Evolutionary conservation across 2,888 invertebrate genomes (phyloP), one percentile per base, ranked within the genome.

Genomic region (Xanthorhoe spadicearia): DNA sequence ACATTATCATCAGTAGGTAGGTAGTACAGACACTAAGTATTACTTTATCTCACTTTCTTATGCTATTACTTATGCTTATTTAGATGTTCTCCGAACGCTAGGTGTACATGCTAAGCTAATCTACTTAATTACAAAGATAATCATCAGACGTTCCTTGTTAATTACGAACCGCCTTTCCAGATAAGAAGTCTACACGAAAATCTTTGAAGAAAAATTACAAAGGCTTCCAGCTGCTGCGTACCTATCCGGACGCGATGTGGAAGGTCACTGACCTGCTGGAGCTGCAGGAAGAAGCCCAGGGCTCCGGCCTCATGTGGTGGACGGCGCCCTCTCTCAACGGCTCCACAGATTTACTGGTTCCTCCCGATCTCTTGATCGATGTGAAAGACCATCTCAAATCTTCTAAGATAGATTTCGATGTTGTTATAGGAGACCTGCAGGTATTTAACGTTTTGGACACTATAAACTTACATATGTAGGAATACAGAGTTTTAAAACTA

Each of bases 351-450:
- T 89, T 97, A 4, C 93, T 97, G 56, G 95, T 97, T 10, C 95
- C 97, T 0, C 96, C 96, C 0, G 94, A 94, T 67, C 90, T 96
- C 62, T 86, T 95, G 2, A 81, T 80, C 2, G 94, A 95, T 61
- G 88, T 95, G 3, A 94, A 94, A 76, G 93, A 94, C 50, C 94
- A 94, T 77, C 87, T 97, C 4, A 94, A 94, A 64, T 94, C 95
- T 13, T 93, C 94, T 68, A 93, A 94, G 50, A 95, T 96, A 38
- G 94, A 95, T 56, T 96, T 94, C 72, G 94, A 95, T 71, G 94
- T 96, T 0, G 88, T 96, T 35, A 95, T 96, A 77, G 94, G 95
- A 79, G 96, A 97, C 83, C 93, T 97, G 32, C 96, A 96, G 93
- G 95, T 95, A 9, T 35, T 49, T 1, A 3, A 9, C 46, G 15